phyloP scores from a whole-genome alignment of 35 echinoderm and acorn worm genomes.

The Lytechinus pictus region DNA sequence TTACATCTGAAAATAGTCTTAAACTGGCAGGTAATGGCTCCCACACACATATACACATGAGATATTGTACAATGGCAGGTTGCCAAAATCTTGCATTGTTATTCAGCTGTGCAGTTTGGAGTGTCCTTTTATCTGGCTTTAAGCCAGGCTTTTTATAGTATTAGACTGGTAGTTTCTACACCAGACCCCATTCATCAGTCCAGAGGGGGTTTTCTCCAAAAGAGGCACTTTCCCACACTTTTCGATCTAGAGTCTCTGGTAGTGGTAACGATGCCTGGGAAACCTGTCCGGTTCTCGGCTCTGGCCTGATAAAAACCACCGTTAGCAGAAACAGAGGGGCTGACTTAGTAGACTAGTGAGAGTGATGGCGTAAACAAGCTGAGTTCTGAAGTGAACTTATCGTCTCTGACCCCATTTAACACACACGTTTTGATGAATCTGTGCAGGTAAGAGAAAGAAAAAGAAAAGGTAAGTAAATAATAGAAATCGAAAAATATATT shows the following conservation, averaged over 20 bases:
- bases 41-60: conserved; percentile 25
- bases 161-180: neutral
- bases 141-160: neutral
- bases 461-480: neutral
- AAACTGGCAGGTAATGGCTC: neutral
- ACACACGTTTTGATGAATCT: conserved; percentile 16
- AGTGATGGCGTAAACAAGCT: conserved; percentile 28
- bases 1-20: neutral
- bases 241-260: neutral
- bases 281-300: too few species aligned
- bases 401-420: conserved; percentile 2
- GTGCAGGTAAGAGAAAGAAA: neutral
- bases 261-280: too few species aligned
- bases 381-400: neutral
- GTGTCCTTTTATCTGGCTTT: neutral
- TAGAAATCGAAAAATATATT: too few species aligned
- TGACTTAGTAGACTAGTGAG: neutral
- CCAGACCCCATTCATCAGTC: neutral
- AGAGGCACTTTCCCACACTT: neutral
- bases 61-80: conserved; percentile 13
- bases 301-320: neutral
- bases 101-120: conserved; percentile 21
- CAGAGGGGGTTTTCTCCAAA: neutral
- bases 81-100: conserved; percentile 33
- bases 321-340: neutral